These are phyloP conservation scores for Neostethus bicornis DNA, from an alignment of 2,797 vertebrate species.

Conservation along the genomic window DNA sequence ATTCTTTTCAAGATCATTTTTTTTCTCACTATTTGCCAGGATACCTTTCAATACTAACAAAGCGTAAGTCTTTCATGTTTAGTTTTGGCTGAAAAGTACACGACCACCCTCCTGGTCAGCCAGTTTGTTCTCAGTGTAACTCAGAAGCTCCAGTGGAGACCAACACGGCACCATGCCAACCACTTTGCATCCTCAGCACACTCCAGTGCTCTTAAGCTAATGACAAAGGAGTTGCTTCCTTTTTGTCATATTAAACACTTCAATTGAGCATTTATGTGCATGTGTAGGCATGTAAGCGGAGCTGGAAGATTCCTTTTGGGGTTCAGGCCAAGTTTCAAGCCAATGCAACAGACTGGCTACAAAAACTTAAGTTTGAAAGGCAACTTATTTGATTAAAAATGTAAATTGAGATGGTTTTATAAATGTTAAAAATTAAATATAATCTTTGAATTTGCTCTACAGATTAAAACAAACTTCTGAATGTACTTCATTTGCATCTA, in stretches of 20 bases:
- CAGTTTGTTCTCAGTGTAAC: conserved; percentile 30
- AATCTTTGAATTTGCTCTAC: conserved; percentile 4
- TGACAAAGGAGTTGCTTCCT: conserved; percentile 44
- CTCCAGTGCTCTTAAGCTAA: conserved; percentile 52
- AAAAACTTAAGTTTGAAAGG: not conserved
- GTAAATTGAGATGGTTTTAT: not conserved
- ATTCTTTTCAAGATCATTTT: conserved; percentile 5
- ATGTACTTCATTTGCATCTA: conserved; percentile 8
- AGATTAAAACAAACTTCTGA: no score
- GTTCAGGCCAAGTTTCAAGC: conserved; percentile 5
- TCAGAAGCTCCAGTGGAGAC: conserved; percentile 41
- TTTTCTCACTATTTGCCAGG: conserved; percentile 22
- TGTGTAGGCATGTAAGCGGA: conserved; percentile 1
- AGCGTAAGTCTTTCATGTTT: conserved; percentile 20
- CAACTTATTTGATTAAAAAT: no score
- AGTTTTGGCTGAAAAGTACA: conserved; percentile 24
- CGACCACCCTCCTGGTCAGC: conserved; percentile 40
- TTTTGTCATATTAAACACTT: conserved; percentile 41
- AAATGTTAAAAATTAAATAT: not conserved
- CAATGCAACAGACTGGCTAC: not conserved
- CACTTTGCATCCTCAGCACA: conserved; percentile 45
- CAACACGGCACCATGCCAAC: conserved; percentile 44
- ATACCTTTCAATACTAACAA: conserved; percentile 32
- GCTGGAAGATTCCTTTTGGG: conserved; percentile 17
- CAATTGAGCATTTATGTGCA: conserved; percentile 17